Percentiles rank a stretch among this genome's conserved stretches.
phyloP scores from a whole-genome alignment of 1,140 invertebrate species.

The Eciton burchellii region DNA sequence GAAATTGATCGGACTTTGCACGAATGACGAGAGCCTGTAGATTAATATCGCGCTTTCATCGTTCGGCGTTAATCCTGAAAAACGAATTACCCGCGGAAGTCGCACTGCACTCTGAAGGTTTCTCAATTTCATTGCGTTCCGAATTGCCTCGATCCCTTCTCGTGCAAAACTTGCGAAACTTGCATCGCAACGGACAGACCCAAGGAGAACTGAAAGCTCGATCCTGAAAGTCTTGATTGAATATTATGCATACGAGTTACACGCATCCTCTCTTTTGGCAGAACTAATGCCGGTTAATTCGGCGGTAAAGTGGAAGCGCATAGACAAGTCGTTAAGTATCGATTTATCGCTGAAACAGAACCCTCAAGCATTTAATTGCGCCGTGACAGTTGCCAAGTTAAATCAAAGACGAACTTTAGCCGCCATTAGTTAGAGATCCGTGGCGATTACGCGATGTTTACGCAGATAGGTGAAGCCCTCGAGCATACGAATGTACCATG shows the following conservation, averaged over 20 bases:
- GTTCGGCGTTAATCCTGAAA: not conserved
- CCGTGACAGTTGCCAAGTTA: constrained; percentile 44
- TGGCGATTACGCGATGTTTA: constrained; percentile 51
- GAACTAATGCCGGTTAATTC: constrained; percentile 42
- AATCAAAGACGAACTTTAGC: constrained; percentile 55
- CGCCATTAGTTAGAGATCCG: constrained; percentile 27
- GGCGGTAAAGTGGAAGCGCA: constrained; percentile 46
- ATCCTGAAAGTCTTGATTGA: constrained; percentile 32
- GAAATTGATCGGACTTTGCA: not conserved
- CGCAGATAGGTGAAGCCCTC: not conserved
- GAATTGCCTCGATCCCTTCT: not conserved
- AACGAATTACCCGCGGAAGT: not conserved
- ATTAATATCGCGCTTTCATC: not conserved
- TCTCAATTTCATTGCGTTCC: not conserved
- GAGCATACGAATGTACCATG: not conserved
- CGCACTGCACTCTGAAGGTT: not conserved
- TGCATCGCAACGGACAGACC: no score
- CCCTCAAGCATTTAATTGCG: constrained; percentile 52
- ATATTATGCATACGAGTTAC: constrained; percentile 23
- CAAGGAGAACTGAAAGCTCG: not conserved
- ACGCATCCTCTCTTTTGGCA: constrained; percentile 17
- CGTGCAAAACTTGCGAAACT: not conserved
- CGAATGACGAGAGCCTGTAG: not conserved
- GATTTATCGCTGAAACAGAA: constrained; percentile 52
- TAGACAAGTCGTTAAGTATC: constrained; percentile 57